Conservation (phyloP, 2,888 invertebrate species). For the Meloe dianella region DNA sequence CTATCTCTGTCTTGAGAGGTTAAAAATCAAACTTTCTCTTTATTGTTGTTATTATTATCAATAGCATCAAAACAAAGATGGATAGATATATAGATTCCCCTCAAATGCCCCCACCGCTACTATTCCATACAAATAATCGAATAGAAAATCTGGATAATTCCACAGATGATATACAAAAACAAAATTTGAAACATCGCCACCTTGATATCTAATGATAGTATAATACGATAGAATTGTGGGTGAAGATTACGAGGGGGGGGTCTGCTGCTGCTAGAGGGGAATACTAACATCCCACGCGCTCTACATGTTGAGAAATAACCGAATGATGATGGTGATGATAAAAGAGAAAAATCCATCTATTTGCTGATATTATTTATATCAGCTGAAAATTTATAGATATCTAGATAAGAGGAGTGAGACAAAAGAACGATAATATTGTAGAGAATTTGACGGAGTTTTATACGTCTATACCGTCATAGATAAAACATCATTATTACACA, state of each 20-base stretch:
- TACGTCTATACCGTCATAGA: no score
- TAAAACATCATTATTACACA: not conserved
- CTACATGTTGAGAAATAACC: conserved; percentile 47
- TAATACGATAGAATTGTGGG: not conserved
- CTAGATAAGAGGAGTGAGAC: conserved; percentile 26
- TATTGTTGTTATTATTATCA: conserved; percentile 14
- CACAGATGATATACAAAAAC: not conserved
- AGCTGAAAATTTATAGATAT: conserved; percentile 48
- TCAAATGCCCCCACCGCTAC: no score
- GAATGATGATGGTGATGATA: conserved; percentile 15
- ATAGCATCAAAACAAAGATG: conserved; percentile 22
- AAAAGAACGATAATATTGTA: no score
- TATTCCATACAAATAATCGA: no score
- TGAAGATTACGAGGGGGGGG: not conserved
- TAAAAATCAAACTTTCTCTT: conserved; percentile 56
- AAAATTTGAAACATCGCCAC: not conserved
- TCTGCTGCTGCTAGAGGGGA: not conserved
- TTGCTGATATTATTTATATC: conserved; percentile 53
- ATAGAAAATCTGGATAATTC: not conserved
- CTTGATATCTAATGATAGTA: conserved; percentile 4
- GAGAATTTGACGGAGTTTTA: no score
- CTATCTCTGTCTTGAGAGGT: conserved; percentile 34
- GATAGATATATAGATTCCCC: not conserved
- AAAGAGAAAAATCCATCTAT: conserved; percentile 37
- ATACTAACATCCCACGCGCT: conserved; percentile 47